Conservation (phyloP, 1,140 invertebrate species). For the Chironomus tepperi region DNA sequence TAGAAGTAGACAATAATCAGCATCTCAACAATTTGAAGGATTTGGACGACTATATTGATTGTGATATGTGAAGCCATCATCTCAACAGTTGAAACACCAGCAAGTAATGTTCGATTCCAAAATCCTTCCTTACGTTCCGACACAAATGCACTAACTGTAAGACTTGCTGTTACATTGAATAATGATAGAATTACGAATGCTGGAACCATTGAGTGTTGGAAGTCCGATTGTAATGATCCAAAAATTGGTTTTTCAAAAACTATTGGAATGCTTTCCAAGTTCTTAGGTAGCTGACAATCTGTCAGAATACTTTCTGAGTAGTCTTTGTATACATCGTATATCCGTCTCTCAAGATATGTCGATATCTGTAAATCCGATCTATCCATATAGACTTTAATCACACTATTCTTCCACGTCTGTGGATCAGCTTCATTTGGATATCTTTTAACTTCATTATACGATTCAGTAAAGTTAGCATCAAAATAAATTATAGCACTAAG, state of each 20-base stretch:
- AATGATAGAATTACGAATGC: constrained; percentile 72
- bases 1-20: constrained; percentile 77
- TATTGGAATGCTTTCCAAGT: constrained; percentile 49
- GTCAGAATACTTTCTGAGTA: constrained; percentile 47
- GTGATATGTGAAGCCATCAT: constrained; percentile 78
- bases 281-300: constrained; percentile 48
- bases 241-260: constrained; percentile 62
- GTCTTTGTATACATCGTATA: constrained; percentile 53
- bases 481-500: constrained; percentile 65
- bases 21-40: constrained; percentile 73
- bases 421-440: constrained; percentile 42
- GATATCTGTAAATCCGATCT: constrained; percentile 58
- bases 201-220: constrained; percentile 66
- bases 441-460: constrained; percentile 48
- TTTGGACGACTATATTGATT: constrained; percentile 82
- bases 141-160: constrained; percentile 78
- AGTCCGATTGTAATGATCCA: constrained; percentile 53
- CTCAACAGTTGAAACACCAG: constrained; percentile 73
- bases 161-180: constrained; percentile 76
- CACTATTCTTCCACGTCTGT: constrained; percentile 46
- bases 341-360: constrained; percentile 49
- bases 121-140: constrained; percentile 70
- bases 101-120: constrained; percentile 73
- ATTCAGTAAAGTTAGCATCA: constrained; percentile 61
- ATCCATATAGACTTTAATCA: constrained; percentile 47